Evolutionary conservation across 2,888 invertebrate genomes (phyloP).

Genomic region (Andricus quercusramuli): DNA sequence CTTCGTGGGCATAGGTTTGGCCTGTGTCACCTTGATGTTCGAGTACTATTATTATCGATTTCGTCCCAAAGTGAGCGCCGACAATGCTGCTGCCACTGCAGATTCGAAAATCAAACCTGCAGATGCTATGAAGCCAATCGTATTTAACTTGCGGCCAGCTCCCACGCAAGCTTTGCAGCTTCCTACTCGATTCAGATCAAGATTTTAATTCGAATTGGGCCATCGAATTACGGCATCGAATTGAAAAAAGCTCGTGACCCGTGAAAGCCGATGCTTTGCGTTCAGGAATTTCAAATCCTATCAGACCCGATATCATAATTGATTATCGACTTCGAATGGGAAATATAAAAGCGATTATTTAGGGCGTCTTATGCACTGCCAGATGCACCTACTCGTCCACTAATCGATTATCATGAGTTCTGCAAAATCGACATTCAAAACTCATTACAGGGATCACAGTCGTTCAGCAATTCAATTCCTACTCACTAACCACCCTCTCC

Average conservation of each 20-base stretch:
- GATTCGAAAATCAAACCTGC: slow-evolving; percentile 33
- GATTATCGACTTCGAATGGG: slow-evolving; percentile 21
- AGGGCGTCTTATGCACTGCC: neutral
- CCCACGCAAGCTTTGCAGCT: slow-evolving; percentile 65
- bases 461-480: no score
- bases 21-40: slow-evolving; percentile 93
- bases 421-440: neutral
- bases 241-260: slow-evolving; percentile 12
- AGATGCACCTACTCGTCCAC: neutral
- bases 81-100: neutral
- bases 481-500: no score
- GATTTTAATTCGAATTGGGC: slow-evolving; percentile 61
- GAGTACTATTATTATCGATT: slow-evolving; percentile 97
- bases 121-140: slow-evolving; percentile 61
- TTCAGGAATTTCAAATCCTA: slow-evolving; percentile 32
- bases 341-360: slow-evolving; percentile 12
- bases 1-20: slow-evolving; percentile 95
- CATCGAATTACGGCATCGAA: neutral
- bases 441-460: no score
- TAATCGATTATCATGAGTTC: slow-evolving; percentile 4
- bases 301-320: slow-evolving; percentile 33
- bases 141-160: slow-evolving; percentile 69
- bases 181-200: slow-evolving; percentile 58
- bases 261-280: slow-evolving; percentile 32
- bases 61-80: slow-evolving; percentile 81